A percentile compares a stretch with the other conserved stretches of the same genome.
phyloP scores from a whole-genome alignment of 1,140 invertebrate species.

The Pantala flavescens region DNA sequence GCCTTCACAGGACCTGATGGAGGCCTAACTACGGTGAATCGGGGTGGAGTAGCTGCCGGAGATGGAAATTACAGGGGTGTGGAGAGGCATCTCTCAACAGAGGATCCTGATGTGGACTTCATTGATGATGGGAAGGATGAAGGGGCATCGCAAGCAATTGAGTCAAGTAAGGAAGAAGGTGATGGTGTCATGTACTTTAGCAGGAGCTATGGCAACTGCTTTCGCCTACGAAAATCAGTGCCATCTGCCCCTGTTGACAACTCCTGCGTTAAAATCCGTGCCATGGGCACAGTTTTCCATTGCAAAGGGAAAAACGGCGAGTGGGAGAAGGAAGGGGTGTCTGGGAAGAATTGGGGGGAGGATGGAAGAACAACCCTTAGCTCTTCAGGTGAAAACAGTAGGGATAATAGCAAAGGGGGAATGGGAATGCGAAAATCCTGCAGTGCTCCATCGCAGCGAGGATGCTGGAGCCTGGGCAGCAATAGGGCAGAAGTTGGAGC shows the following conservation, averaged over 20 bases:
- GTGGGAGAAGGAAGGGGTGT: neutral
- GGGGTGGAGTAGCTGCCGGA: constrained; percentile 28
- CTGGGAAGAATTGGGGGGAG: neutral
- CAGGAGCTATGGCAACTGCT: constrained; percentile 17
- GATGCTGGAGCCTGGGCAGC: neutral
- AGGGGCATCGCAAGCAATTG: neutral
- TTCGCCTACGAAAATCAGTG: constrained; percentile 20
- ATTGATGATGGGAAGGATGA: constrained; percentile 42
- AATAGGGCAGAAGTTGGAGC: neutral
- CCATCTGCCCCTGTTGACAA: constrained; percentile 32
- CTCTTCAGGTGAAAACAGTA: neutral
- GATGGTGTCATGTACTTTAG: constrained; percentile 19
- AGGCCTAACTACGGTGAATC: constrained; percentile 60
- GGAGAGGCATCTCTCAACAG: constrained; percentile 47
- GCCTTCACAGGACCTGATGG: constrained; percentile 66
- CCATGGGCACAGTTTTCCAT: constrained; percentile 34
- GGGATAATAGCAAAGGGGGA: neutral
- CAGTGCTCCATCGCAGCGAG: neutral
- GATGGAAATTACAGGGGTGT: neutral
- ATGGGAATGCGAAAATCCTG: constrained; percentile 2
- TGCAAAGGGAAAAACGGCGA: constrained; percentile 26
- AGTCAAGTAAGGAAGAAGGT: constrained; percentile 25
- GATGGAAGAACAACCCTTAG: neutral
- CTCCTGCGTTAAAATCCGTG: constrained; percentile 37
- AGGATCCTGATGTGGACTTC: constrained; percentile 61